Base-by-base conservation (phyloP, 1,140 invertebrate genomes). In the Ridgeia piscesae region DNA sequence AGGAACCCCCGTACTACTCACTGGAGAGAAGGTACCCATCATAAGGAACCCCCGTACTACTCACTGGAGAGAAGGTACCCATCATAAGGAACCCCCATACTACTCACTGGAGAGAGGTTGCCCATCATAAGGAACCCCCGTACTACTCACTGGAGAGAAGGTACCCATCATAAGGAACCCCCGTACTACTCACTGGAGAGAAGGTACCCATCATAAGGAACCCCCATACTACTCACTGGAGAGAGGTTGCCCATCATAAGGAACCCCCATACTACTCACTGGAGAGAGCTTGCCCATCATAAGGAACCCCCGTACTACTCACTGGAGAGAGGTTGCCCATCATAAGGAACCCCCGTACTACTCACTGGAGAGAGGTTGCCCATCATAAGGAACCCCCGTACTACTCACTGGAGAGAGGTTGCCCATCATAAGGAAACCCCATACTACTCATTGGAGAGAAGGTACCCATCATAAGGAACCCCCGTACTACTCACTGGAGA, bases 191-290 rank as follows among this genome's bases (percentile, higher is more conserved):
- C 96, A 98, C 97, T 35, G 98, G 98, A 58, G 98, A 99, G 33
- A 99, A 96, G 96, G 99, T 99, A 0, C 99, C 99, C 99, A 99
- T 99, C 99, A 99, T 99, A 0, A 99, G 97, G 95, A 99, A 99
- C 27, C 27, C 58, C 4, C 4, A 11, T 42, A 42, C 58, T 31
- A 94, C 95, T 94, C 96, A 98, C 97, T 35, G 98, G 98, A 58
- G 98, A 99, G 33, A 99, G 96, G 96, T 99, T 99, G 0, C 99
- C 99, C 99, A 99, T 99, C 99, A 99, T 99, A 0, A 99, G 97
- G 95, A 99, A 99, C 27, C 27, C 58, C 4, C 4, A 11, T 42
- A 42, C 58, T 31, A 94, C 95, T 94, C 96, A 98, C 97, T 35
- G 98, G 98, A 58, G 98, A 99, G 33, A 99, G 96, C 96, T 99